Evolutionary conservation across 1,140 invertebrate genomes (phyloP), one percentile per base, ranked within the genome.

Genomic region (Contarinia nasturtii): DNA sequence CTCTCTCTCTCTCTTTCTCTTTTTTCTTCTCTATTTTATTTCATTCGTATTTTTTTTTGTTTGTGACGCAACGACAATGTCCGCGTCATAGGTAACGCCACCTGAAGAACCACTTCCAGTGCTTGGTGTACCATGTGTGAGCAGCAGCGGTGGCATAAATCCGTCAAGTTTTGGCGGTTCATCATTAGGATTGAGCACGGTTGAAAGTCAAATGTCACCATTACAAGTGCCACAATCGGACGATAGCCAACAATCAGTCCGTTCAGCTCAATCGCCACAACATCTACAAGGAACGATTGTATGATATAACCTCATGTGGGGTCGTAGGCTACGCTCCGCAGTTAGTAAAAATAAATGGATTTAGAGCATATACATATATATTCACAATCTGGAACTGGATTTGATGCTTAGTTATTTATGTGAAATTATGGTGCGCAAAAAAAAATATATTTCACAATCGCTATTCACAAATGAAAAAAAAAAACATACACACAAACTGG

Each of bases 281-380:
- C 79, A 84, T 55, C 66, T 87, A 48, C 82, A 86, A 65, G 85
- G 85, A 51, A 87, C 85, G 57, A 86, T 88, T 60, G 85, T 88
- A 84, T 88, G 82, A 88, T 85, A 86, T 72, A 78, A 86, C 72
- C 79, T 85, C 40, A 85, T 85, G 82, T 85, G 82, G 81, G 82
- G 82, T 74, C 79, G 82, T 66, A 74, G 82, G 54, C 59, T 63
- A 58, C 61, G 61, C 57, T 63, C 61, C 38, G 58, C 59, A 49
- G 58, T 63, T 53, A 55, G 59, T 27, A 44, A 22, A 47, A 44
- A 44, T 44, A 63, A 63, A 50, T 43, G 41, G 41, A 43, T 43
- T 43, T 43, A 43, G 18, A 27, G 10, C 27, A 27, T 27, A 27
- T 27, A 27, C 10, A 27, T 27, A 27, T 27, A 27, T 27, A 27